Evolutionary conservation across 2,113 vertebrate species (phyloP).

Genomic region (Pseudopipra pipra): DNA sequence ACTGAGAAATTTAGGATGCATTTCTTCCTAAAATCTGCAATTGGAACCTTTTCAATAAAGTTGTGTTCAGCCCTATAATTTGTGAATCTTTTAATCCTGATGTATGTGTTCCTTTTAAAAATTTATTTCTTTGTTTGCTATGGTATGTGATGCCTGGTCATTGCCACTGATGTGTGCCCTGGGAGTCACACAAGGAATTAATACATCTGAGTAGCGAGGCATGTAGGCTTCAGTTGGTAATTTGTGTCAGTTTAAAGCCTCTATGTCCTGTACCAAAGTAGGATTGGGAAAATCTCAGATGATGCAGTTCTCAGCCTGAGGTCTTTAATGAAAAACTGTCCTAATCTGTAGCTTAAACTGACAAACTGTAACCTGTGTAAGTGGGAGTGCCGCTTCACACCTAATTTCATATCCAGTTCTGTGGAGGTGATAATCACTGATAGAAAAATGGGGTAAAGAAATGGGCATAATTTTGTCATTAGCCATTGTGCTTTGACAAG

Average conservation of each 20-base stretch:
- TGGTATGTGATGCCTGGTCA: not conserved
- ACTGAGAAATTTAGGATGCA: not conserved
- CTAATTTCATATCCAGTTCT: not conserved
- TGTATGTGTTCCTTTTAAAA: not conserved
- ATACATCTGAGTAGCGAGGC: fast-evolving
- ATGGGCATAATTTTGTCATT: not conserved
- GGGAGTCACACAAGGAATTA: not conserved
- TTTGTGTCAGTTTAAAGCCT: not conserved
- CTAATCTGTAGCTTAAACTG: not conserved
- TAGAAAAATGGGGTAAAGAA: not conserved
- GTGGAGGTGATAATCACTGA: not conserved
- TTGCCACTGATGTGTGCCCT: fast-evolving
- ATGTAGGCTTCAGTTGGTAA: not conserved
- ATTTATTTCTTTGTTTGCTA: not conserved
- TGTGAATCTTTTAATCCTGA: not conserved
- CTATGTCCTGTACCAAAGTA: not conserved
- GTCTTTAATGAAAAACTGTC: not conserved
- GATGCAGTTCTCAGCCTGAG: not conserved
- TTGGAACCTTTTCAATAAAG: not conserved
- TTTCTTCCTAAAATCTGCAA: not conserved
- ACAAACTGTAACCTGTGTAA: not conserved
- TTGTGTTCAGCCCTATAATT: fast-evolving
- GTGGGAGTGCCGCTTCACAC: not conserved
- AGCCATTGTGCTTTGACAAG: not conserved
- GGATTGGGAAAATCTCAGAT: not conserved